phyloP scores from a whole-genome alignment of 30 jellyfish, hydroid and myxozoan species.

The Aurelia sp. region DNA sequence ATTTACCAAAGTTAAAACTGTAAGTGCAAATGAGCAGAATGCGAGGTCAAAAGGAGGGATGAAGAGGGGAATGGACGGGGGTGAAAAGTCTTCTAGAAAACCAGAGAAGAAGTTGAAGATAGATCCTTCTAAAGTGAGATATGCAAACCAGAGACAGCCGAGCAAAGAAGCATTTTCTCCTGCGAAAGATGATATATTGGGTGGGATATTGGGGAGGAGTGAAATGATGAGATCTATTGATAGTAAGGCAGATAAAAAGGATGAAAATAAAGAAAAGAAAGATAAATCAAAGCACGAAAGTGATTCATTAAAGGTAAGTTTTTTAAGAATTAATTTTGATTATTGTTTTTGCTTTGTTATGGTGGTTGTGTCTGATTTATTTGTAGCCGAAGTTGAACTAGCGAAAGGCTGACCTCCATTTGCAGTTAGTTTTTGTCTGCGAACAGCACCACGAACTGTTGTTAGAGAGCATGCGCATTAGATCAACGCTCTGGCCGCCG shows the following conservation, averaged over 20 bases:
- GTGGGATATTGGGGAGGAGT: slow-evolving; percentile 69
- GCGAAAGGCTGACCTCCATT: no score
- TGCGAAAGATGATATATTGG: slow-evolving; percentile 52
- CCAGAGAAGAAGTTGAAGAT: slow-evolving; percentile 5
- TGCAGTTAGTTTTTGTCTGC: no score
- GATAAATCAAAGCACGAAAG: not conserved
- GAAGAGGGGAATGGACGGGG: not conserved
- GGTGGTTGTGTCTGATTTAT: not conserved
- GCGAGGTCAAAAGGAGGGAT: not conserved
- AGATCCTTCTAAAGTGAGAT: slow-evolving; percentile 24
- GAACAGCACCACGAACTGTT: no score
- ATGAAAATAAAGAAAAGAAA: not conserved
- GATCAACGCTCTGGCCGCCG: no score
- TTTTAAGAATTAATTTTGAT: not conserved
- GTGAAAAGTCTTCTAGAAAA: not conserved
- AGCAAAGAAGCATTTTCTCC: slow-evolving; percentile 50
- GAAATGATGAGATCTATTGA: slow-evolving; percentile 39
- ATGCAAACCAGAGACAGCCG: slow-evolving; percentile 21
- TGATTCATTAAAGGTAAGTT: not conserved
- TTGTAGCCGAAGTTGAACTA: no score
- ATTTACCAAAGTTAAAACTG: slow-evolving; percentile 37
- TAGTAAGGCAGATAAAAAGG: not conserved
- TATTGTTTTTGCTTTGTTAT: not conserved
- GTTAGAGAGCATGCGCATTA: no score
- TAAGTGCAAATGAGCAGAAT: not conserved